These are phyloP conservation scores for Mycogona germanica DNA, from an alignment of 2,888 invertebrate genomes.

Conservation along the genomic window DNA sequence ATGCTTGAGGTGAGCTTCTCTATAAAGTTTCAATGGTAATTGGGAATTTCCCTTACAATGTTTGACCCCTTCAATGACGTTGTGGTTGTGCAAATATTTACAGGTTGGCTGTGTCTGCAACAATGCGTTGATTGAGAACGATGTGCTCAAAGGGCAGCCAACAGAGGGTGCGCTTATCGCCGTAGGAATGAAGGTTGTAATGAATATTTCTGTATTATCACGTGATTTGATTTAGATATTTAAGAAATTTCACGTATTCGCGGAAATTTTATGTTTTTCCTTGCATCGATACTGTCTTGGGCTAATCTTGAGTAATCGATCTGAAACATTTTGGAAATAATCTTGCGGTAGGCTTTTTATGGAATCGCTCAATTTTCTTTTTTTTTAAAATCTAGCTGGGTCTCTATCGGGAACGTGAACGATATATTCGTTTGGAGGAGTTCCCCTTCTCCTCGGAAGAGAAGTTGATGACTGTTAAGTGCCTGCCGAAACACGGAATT, in stretches of 20 bases:
- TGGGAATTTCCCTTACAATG: background rate
- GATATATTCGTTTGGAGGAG: slow-evolving; percentile 77
- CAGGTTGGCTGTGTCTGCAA: slow-evolving; percentile 76
- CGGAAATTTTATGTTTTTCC: too few species aligned
- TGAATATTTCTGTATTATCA: background rate
- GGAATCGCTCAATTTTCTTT: background rate
- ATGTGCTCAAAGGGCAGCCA: slow-evolving; percentile 76
- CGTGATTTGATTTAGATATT: background rate
- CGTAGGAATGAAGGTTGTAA: slow-evolving; percentile 65
- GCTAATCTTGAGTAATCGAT: too few species aligned
- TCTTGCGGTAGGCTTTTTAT: too few species aligned
- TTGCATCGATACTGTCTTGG: too few species aligned
- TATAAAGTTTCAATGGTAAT: slow-evolving; percentile 1
- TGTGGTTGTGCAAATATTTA: slow-evolving; percentile 16
- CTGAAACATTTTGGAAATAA: too few species aligned
- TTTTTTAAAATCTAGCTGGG: slow-evolving; percentile 46
- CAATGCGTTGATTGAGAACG: slow-evolving; percentile 80
- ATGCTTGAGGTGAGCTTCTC: slow-evolving; percentile 57
- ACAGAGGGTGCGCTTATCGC: slow-evolving; percentile 95
- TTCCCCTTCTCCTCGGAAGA: slow-evolving; percentile 96
- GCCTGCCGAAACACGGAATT: slow-evolving; percentile 57
- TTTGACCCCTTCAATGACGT: background rate
- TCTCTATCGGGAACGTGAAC: slow-evolving; percentile 64
- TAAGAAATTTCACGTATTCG: too few species aligned
- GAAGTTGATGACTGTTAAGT: slow-evolving; percentile 97